Evolutionary conservation across 2,797 vertebrate genomes (phyloP).

Genomic region (Lemur catta): DNA sequence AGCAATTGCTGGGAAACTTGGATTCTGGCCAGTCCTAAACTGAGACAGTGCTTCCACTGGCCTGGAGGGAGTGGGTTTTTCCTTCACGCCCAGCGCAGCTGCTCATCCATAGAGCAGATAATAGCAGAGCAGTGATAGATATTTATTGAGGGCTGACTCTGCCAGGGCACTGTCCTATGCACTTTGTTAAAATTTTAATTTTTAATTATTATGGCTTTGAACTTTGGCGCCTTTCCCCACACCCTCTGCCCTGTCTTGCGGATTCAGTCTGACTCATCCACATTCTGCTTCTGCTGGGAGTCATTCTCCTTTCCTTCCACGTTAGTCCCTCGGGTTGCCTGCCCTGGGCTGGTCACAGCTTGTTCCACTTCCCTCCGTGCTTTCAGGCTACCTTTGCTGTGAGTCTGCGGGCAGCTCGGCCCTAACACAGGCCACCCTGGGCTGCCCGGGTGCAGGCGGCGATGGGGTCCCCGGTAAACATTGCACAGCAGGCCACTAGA

Average conservation of each 20-base stretch:
- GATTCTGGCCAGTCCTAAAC: not conserved
- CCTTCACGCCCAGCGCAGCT: not conserved
- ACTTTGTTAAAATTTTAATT: too few species aligned
- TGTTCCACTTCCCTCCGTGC: not conserved
- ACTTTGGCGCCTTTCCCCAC: not conserved
- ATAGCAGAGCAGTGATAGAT: not conserved
- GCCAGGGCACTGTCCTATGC: too few species aligned
- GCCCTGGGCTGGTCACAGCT: too few species aligned
- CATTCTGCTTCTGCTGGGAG: not conserved
- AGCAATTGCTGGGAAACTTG: not conserved
- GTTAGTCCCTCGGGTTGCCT: not conserved
- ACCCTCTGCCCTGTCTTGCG: fast-evolving
- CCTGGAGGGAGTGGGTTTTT: not conserved
- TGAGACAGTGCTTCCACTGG: too few species aligned
- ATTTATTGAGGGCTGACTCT: not conserved
- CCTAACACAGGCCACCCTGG: not conserved
- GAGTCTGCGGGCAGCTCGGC: too few species aligned
- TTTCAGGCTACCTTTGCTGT: not conserved
- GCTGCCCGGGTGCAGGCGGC: fast-evolving
- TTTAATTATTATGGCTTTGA: not conserved
- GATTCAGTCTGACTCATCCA: not conserved
- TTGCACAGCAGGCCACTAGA: not conserved
- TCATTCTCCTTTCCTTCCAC: not conserved
- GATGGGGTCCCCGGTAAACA: fast-evolving
- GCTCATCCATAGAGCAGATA: not conserved